phyloP scores from a whole-genome alignment of 1,140 invertebrate species.

The Lerema accius region DNA sequence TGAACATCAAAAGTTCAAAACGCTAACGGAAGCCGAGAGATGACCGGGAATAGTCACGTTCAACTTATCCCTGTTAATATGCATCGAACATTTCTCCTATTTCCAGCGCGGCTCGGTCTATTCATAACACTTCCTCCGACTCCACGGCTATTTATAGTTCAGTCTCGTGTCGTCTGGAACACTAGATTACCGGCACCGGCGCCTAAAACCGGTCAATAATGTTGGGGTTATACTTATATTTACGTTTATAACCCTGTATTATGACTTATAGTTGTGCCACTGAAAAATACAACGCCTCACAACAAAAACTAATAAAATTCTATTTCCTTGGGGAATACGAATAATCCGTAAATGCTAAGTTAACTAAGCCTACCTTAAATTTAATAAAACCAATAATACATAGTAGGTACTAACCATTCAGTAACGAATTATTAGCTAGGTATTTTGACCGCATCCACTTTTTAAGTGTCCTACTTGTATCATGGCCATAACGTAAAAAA shows the following conservation, averaged over 20 bases:
- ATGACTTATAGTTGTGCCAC: too few relatives aligned
- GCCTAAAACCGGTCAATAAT: constrained; percentile 53
- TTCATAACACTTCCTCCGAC: constrained; percentile 67
- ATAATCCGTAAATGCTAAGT: too few relatives aligned
- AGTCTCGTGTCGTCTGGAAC: constrained; percentile 55
- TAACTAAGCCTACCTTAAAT: too few relatives aligned
- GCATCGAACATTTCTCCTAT: constrained; percentile 54
- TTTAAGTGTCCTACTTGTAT: too few relatives aligned
- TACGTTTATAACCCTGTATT: constrained; percentile 39
- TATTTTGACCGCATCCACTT: too few relatives aligned
- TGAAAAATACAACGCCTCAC: too few relatives aligned
- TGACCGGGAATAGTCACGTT: constrained; percentile 16
- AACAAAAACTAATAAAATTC: too few relatives aligned
- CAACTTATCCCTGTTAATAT: constrained; percentile 18
- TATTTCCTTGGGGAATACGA: too few relatives aligned
- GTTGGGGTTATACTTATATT: constrained; percentile 15
- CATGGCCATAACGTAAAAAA: too few relatives aligned
- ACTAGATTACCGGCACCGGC: constrained; percentile 43
- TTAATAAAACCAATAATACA: too few relatives aligned
- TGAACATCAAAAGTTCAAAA: constrained; percentile 8
- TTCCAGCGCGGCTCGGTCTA: constrained; percentile 51
- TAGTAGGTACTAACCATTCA: too few relatives aligned
- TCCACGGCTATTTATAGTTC: constrained; percentile 59
- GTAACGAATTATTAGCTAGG: too few relatives aligned
- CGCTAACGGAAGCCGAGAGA: constrained; percentile 10